Evolutionary conservation across 2,113 vertebrate genomes (phyloP), one percentile per base, ranked within the genome.

Genomic region (Silurus meridionalis): DNA sequence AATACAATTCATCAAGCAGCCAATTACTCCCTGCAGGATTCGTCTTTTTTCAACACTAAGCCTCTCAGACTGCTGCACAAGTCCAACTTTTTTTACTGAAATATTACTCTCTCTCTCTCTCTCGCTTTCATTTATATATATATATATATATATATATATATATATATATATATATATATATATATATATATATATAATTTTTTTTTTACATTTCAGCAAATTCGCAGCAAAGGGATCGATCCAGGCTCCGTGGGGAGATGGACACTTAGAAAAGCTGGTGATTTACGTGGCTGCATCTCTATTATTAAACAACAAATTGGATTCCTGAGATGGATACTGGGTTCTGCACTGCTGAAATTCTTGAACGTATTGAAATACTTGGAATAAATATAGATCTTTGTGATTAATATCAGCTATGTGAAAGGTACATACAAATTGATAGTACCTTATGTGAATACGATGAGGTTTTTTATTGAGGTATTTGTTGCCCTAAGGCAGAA

Each of bases 241-340:
- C 55, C 64, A 37, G 23, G 50, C 63, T 69, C 63, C 1, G 15
- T 8, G 9, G 64, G 46, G 11, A 28, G n/a, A 46, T 11, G n/a
- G 48, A 53, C 50, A 55, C 25, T 50, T 19, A 69, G 25, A 78
- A 25, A 57, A 25, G 46, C 64, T 28, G 4, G n/a, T 28, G 15
- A 52, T 28, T 67, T 83, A n/a, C 28, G 64, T 64, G 69, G 48
- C 25, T 14, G 69, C 63, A 21, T 7, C 55, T 69, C 55, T 85
- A 87, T 91, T 94, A 92, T 92, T 92, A 93, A 91, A 72, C 28
- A 84, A 85, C 63, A 91, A 90, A 92, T 94, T 84, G 91, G 86
- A 91, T 93, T 89, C 53, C 58, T 58, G 28, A 69, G 50, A n/a
- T 55, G 19, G 48, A 79, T 46, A 63, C 83, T 58, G 52, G 60